Evolutionary conservation across 2,797 vertebrate species (phyloP), one percentile per base, ranked within the genome.

Genomic region (Argya squamiceps): DNA sequence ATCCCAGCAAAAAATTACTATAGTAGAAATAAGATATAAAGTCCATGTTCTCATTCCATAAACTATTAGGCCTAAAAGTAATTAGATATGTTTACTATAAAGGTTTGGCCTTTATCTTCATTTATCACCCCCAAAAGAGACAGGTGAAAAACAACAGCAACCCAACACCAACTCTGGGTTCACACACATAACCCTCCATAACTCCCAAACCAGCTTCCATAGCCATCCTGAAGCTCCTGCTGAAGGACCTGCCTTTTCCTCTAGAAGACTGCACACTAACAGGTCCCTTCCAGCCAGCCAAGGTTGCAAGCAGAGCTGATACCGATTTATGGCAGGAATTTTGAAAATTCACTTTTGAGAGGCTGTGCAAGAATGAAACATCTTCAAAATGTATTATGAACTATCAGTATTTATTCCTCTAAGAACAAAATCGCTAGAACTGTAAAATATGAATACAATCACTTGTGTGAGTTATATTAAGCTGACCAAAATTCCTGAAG

Each of bases 101-200:
- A 65, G 29, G 13, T 50, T 37, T 53, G 26, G 23, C 15, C 46
- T 64, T 77, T 69, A 76, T 65, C 89, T 79, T 58, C 20, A 26
- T 43, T 65, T 88, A 37, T 46, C 15, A 43, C 3, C 10, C 11
- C 5, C 2, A 9, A 36, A 41, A 82, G 52, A 39, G 6, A 65
- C 36, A 24, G 4, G 8, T 11, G 3, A 5, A 21, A 39, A 55
- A 39, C n/a, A 53, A 15, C 1, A 49, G 14, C 37, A 88, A 84
- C 3, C 4, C 5, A 65, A 15, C 11, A 34, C 53, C 11, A 15
- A 41, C 19, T 7, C 13, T 5, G 11, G 1, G 1, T 69, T 76
- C 46, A 63, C 26, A 55, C 13, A 26, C n/a, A 36, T 14, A 5
- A 11, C 1, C 3, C 15, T 18, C 36, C 10, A 4, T 19, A 70